A percentile compares a stretch with the other conserved stretches of the same genome.
Evolutionary conservation across 1,140 invertebrate genomes (phyloP).

Genomic region (Megalopta genalis): DNA sequence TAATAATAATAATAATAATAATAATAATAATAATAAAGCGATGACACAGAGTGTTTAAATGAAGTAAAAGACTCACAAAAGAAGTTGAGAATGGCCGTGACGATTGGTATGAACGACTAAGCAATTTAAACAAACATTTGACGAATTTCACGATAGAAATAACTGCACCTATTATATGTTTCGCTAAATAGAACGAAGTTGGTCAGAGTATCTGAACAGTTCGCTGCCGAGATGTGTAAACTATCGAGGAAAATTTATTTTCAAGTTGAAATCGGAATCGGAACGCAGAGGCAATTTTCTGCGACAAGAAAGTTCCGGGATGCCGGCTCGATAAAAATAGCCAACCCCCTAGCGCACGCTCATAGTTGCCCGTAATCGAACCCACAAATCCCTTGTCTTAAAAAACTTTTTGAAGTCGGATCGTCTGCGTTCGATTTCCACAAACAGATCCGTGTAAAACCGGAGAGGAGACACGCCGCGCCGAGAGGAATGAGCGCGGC

Average conservation of each 20-base stretch:
- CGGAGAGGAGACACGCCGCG: not conserved
- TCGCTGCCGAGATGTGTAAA: no score
- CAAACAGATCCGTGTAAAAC: slow-evolving; percentile 15
- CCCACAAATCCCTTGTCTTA: slow-evolving; percentile 45
- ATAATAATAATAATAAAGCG: no score
- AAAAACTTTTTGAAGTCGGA: slow-evolving; percentile 44
- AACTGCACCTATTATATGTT: no score
- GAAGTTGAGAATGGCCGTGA: no score
- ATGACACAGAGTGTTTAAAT: no score
- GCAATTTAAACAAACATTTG: no score
- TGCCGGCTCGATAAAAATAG: not conserved
- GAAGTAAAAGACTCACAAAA: no score
- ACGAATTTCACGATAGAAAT: no score
- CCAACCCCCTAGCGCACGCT: not conserved
- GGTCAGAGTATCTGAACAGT: no score
- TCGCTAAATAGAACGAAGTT: no score
- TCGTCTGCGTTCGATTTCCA: slow-evolving; percentile 33
- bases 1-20: no score
- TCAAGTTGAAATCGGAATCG: not conserved
- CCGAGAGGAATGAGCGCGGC: not conserved
- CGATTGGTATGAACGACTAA: no score
- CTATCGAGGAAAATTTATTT: not conserved
- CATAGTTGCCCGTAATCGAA: slow-evolving; percentile 49
- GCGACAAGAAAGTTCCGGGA: not conserved
- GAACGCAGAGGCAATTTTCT: not conserved